Base-by-base conservation (phyloP, 2,888 invertebrate genomes). In the Elysia crispata region DNA sequence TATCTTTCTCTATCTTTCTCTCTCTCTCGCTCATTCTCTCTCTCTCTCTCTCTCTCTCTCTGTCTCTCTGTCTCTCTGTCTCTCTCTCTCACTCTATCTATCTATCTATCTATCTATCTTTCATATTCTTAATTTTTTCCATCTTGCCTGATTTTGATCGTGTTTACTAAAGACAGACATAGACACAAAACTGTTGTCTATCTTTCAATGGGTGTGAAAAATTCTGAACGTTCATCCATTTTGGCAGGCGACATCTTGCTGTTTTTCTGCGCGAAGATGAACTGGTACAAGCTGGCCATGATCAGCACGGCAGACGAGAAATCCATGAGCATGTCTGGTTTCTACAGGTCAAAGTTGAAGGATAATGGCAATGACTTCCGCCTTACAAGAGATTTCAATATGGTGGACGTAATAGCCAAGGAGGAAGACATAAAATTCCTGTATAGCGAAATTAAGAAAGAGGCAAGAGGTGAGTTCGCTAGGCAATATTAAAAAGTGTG, bases 391-490 rank as follows among this genome's bases (percentile, higher is more conserved):
- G 87, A 87, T 67, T 88, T 86, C 81, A 78, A 80, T 28, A 80
- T 79, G 13, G 82, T 86, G 20, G 82, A 67, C 28, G 70, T 49
- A 0, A 83, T 83, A 41, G 82, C 81, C 8, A 79, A 78, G 1
- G 70, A 49, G 0, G 54, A 30, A 0, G 72, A 75, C 20, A 85
- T 89, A 11, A 83, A 83, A n/a, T 33, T 25, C 18, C 86, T 87
- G 70, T 84, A 85, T 20, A 80, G 76, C 18, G 80, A 72, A 23
- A 86, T 90, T 67, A 88, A 85, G 73, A 76, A 81, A 30, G 89
- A 89, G 79, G 88, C 87, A 1, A 85, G 90, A 86, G 85, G 90
- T 90, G 82, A 80, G 88, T 81, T 15, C 1, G 41, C 50, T 6
- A 13, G n/a, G 20, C 8, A 15, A 13, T 64, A 11, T 1, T 41